A percentile compares a stretch with the other conserved stretches of the same genome.
phyloP scores from a whole-genome alignment of 2,797 vertebrate genomes.

The Platyrinchus mystaceus region DNA sequence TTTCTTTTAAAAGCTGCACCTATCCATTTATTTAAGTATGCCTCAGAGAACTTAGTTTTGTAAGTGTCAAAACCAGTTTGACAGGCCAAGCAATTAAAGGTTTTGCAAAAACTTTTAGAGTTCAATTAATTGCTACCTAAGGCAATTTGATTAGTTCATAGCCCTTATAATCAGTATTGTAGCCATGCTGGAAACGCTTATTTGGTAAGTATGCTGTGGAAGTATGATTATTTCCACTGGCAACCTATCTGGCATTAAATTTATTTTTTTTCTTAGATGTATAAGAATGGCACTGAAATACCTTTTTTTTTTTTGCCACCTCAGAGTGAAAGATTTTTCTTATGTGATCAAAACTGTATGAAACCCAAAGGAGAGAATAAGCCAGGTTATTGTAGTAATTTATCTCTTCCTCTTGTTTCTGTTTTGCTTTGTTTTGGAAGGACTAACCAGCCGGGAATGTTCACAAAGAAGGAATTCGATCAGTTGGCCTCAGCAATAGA shows the following conservation, averaged over 20 bases:
- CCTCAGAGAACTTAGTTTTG: background rate
- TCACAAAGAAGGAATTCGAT: constrained; percentile 90
- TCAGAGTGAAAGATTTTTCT: background rate
- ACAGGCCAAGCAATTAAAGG: background rate
- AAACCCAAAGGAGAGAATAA: background rate
- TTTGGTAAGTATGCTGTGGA: background rate
- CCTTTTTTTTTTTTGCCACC: background rate
- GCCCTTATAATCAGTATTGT: background rate
- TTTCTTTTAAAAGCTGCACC: background rate
- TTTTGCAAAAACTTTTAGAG: background rate
- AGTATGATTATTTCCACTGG: background rate
- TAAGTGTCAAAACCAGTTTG: background rate
- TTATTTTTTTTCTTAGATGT: background rate
- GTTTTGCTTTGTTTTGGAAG: constrained; percentile 67
- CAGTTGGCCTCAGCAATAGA: constrained; percentile 87
- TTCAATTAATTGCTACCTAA: background rate
- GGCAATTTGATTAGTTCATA: background rate
- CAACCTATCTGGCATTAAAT: background rate
- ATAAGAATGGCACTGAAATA: background rate
- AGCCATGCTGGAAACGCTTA: background rate
- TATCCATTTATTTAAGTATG: background rate
- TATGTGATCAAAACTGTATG: background rate
- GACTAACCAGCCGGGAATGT: constrained; percentile 86
- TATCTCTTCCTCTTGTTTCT: background rate
- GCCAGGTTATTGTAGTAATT: background rate